Percentiles rank a stretch among this genome's conserved stretches.
Evolutionary conservation across 1,140 invertebrate genomes (phyloP).

Genomic region (Meteorus sp.): DNA sequence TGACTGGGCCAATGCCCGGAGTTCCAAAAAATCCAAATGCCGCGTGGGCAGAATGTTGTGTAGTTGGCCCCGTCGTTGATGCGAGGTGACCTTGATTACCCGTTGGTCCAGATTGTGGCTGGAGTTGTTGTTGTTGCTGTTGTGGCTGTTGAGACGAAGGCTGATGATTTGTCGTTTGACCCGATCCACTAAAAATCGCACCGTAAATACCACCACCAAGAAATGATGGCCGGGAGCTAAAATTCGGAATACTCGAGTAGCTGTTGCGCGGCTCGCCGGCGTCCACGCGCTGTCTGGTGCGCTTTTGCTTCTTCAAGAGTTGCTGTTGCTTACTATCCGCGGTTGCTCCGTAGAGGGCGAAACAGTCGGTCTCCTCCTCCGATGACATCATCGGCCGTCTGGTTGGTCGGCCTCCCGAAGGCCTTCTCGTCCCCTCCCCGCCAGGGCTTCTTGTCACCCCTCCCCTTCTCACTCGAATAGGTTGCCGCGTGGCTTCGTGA

Average conservation of each 20-base stretch:
- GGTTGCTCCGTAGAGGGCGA: slow-evolving; percentile 81
- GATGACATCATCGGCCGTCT: slow-evolving; percentile 87
- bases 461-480: slow-evolving; percentile 57
- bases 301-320: slow-evolving; percentile 87
- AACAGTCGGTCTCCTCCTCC: slow-evolving; percentile 88
- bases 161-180: slow-evolving; percentile 38
- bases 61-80: slow-evolving; percentile 53
- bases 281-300: slow-evolving; percentile 91
- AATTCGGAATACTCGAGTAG: slow-evolving; percentile 85
- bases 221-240: slow-evolving; percentile 80
- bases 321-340: slow-evolving; percentile 63
- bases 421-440: slow-evolving; percentile 58
- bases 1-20: slow-evolving; percentile 74
- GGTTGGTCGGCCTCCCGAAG: slow-evolving; percentile 61
- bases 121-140: slow-evolving; percentile 54
- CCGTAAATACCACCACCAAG: slow-evolving; percentile 81
- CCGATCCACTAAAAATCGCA: slow-evolving; percentile 69
- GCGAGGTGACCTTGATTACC: slow-evolving; percentile 48
- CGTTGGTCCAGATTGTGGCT: slow-evolving; percentile 62
- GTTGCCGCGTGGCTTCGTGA: slow-evolving; percentile 53
- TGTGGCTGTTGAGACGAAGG: slow-evolving; percentile 35
- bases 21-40: slow-evolving; percentile 73
- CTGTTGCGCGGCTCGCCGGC: slow-evolving; percentile 90
- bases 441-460: slow-evolving; percentile 59
- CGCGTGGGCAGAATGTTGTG: slow-evolving; percentile 57